Evolutionary conservation across 2,888 invertebrate genomes (phyloP), one percentile per base, ranked within the genome.

Genomic region (Autographa pulchrina): DNA sequence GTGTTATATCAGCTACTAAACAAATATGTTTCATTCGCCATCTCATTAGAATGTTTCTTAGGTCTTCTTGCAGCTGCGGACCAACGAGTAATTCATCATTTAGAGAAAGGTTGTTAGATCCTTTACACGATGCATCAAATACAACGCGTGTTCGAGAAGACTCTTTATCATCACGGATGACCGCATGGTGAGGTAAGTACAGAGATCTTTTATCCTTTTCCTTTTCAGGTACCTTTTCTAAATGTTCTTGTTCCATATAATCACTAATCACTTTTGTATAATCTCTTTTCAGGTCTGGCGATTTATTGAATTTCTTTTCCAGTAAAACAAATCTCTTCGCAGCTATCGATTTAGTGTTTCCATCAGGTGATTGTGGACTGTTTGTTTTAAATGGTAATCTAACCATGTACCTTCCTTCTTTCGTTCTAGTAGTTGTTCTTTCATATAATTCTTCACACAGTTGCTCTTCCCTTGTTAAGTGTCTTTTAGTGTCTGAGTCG

Each of bases 81-180:
- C 85, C 85, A 0, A 72, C 65, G 4, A 83, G 38, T 2, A 85
- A 66, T 16, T 76, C 70, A 7, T 83, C 83, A 66, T 86, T 85
- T 13, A 86, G 61, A 9, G 78, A 79, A 2, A 72, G 62, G 8
- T 25, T 16, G 18, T 72, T 68, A 60, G 58, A 16, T 31, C 69
- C 69, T 16, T 65, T 58, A 48, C 48, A 25, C 25, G 25, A 25
- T 25, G 25, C 25, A 25, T 25, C 25, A 25, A 25, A 25, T 25
- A 25, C 25, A 48, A 48, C 48, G 16, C 48, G 48, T 48, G 48
- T 48, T 48, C 48, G 48, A 14, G 48, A 16, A 2, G 48, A n/a
- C 48, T 48, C 48, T 48, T 48, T 48, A 6, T 48, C 48, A 16
- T 2, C n/a, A 2, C 48, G 48, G 6, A n/a, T n/a, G 3, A 48